These are phyloP conservation scores for Pipistrellus pygmaeus DNA, from an alignment of 2,797 vertebrate species.

Conservation along the genomic window DNA sequence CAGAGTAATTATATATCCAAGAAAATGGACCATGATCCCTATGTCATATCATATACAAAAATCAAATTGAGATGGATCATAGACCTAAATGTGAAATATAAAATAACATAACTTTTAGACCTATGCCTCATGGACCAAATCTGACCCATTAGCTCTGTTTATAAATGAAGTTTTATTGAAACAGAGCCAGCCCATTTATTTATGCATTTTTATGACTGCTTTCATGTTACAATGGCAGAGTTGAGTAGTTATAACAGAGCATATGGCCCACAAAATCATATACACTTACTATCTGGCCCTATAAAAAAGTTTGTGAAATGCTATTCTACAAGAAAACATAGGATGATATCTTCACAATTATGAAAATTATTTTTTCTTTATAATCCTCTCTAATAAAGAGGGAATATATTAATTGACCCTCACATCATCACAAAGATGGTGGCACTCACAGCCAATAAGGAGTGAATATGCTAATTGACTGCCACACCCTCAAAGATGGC, in stretches of 20 bases:
- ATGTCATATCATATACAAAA: neutral
- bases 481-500: too few species aligned
- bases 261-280: neutral
- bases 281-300: neutral
- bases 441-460: too few species aligned
- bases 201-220: conserved; percentile 23
- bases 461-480: too few species aligned
- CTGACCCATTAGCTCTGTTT: neutral
- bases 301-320: conserved; percentile 13
- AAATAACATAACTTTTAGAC: neutral
- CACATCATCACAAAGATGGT: too few species aligned
- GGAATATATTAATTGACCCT: too few species aligned
- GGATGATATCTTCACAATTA: neutral
- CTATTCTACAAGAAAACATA: neutral
- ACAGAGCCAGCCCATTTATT: neutral
- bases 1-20: neutral
- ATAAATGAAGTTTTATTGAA: neutral
- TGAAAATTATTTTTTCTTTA: neutral
- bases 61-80: neutral
- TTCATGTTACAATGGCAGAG: neutral
- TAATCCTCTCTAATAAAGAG: neutral
- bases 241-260: neutral
- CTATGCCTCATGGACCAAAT: neutral
- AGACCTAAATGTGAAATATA: conserved; percentile 22
- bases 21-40: neutral